Conservation (phyloP, 2,797 vertebrate species). For the Spondyliosoma cantharus region DNA sequence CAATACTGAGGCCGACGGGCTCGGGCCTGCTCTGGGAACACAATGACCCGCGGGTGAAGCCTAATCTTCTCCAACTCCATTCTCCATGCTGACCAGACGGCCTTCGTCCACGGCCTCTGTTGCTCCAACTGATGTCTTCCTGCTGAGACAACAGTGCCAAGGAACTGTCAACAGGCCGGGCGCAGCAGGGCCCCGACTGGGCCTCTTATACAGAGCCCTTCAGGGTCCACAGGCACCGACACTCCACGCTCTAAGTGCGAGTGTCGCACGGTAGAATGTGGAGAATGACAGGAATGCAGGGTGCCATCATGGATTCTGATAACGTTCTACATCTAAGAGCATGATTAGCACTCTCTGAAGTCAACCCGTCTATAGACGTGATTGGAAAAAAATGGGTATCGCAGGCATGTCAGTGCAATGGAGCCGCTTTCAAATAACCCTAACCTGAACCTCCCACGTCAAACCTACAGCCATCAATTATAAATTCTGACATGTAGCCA, state of each 20-base stretch:
- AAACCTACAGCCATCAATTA: conserved; percentile 63
- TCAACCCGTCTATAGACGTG: conserved; percentile 69
- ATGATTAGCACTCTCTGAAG: conserved; percentile 61
- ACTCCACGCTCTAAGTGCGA: conserved; percentile 47
- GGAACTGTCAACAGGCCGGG: conserved; percentile 91
- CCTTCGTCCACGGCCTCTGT: conserved; percentile 87
- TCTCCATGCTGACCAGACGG: conserved; percentile 83
- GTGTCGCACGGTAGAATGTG: conserved; percentile 68
- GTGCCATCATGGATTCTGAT: conserved; percentile 77
- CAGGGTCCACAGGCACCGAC: conserved; percentile 66
- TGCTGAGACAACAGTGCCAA: conserved; percentile 96
- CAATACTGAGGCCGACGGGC: conserved; percentile 86
- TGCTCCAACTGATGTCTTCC: conserved; percentile 96
- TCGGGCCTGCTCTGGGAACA: conserved; percentile 91
- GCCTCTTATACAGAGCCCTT: conserved; percentile 77
- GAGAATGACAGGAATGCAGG: conserved; percentile 80
- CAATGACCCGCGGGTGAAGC: conserved; percentile 91
- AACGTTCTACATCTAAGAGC: conserved; percentile 72
- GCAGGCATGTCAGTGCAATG: conserved; percentile 83
- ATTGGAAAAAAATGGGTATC: conserved; percentile 73
- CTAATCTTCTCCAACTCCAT: conserved; percentile 94
- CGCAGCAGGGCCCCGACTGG: conserved; percentile 82
- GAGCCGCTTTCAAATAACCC: conserved; percentile 83
- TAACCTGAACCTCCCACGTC: conserved; percentile 67
- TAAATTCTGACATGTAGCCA: background rate